Conservation (phyloP, 2,113 vertebrate genomes). For the Apus apus region DNA sequence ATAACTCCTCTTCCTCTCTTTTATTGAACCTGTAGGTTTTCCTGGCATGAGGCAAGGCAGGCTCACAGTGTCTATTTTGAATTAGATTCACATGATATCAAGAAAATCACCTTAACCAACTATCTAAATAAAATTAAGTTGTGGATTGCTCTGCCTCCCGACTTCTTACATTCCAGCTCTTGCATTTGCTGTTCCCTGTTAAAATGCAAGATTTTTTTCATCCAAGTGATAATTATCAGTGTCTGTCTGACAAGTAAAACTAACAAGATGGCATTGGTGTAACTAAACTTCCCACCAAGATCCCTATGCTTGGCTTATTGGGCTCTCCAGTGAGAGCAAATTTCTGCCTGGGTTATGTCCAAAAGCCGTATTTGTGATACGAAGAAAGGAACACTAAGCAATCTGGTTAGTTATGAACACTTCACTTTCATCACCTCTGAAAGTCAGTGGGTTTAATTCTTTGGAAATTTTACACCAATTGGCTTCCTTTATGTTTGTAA, state of each 20-base stretch:
- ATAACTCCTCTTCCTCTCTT: neutral
- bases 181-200: neutral
- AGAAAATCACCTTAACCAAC: neutral
- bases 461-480: neutral
- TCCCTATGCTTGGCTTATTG: neutral
- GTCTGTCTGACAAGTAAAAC: neutral
- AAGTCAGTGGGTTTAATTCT: neutral
- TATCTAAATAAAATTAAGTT: neutral
- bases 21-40: neutral
- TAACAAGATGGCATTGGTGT: neutral
- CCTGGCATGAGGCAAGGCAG: neutral
- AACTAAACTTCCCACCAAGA: neutral
- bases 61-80: neutral
- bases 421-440: neutral
- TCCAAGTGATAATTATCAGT: neutral
- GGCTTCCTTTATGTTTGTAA: neutral
- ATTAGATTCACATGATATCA: neutral
- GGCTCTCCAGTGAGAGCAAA: neutral
- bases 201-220: neutral
- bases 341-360: neutral
- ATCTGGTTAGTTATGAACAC: neutral
- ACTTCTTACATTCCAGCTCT: neutral
- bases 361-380: rapidly evolving
- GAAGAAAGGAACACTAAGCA: neutral
- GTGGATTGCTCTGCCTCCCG: neutral